phyloP scores from a whole-genome alignment of 2,797 vertebrate genomes.

The Denticeps clupeoides region DNA sequence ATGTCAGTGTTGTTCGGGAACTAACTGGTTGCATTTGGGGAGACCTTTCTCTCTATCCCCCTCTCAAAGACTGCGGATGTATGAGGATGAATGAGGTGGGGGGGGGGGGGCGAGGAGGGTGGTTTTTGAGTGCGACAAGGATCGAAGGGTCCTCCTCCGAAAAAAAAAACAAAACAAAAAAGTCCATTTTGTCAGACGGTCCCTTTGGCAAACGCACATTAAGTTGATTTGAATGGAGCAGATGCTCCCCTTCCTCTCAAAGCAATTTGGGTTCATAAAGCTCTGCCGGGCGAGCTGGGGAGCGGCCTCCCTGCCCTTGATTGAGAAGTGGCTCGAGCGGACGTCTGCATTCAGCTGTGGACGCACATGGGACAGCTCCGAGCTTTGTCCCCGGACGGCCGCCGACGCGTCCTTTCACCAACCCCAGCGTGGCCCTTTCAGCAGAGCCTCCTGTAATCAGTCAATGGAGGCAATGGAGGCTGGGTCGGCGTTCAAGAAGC shows the following conservation, averaged over 20 bases:
- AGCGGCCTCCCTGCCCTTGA: constrained; percentile 33
- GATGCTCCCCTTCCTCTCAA: constrained; percentile 40
- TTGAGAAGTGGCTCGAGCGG: constrained; percentile 39
- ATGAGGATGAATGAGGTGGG: neutral
- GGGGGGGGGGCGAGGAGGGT: constrained; percentile 8
- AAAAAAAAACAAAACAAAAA: constrained; percentile 9
- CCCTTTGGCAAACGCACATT: constrained; percentile 37
- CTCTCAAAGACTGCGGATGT: too few species aligned
- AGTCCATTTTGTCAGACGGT: constrained; percentile 35
- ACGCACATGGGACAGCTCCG: constrained; percentile 27
- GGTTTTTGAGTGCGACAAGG: constrained; percentile 4
- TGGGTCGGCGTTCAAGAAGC: too few species aligned
- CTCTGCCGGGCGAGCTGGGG: constrained; percentile 32
- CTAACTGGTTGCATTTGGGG: too few species aligned
- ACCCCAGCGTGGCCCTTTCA: constrained; percentile 30
- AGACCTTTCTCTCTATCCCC: too few species aligned
- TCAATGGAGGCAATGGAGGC: too few species aligned
- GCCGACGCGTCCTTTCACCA: too few species aligned
- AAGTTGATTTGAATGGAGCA: constrained; percentile 42
- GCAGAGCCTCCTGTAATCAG: too few species aligned
- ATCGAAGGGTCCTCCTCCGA: too few species aligned
- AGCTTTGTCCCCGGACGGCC: constrained; percentile 27
- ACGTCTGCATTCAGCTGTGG: constrained; percentile 31
- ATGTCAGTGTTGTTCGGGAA: too few species aligned
- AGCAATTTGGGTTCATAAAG: constrained; percentile 37